phyloP scores from a whole-genome alignment of 2,113 vertebrate genomes.

The Maccullochella peelii region DNA sequence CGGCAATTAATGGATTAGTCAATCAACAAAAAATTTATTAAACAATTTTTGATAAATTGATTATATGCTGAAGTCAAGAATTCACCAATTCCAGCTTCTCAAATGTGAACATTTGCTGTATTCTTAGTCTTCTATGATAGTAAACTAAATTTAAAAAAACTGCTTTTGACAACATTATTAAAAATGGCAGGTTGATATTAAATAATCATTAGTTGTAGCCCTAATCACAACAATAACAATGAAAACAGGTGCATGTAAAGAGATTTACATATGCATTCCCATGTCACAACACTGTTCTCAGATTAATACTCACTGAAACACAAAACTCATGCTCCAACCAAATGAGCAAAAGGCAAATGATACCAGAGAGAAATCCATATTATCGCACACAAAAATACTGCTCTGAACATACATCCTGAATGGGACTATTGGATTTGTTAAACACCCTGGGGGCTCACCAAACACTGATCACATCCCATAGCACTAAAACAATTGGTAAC shows the following conservation, averaged over 20 bases:
- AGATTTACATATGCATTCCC: neutral
- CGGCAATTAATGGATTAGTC: neutral
- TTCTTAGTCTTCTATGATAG: neutral
- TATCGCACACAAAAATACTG: slow-evolving; percentile 25
- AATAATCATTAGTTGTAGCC: neutral
- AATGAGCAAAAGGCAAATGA: slow-evolving; percentile 29
- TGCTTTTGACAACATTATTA: neutral
- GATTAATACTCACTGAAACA: slow-evolving; percentile 8
- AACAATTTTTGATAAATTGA: neutral
- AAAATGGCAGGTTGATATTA: neutral
- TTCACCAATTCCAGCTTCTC: neutral
- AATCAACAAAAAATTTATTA: too few relatives aligned
- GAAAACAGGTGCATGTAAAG: neutral
- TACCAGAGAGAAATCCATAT: slow-evolving; percentile 43
- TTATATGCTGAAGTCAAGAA: too few relatives aligned
- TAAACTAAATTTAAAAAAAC: neutral
- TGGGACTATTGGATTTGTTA: slow-evolving; percentile 29
- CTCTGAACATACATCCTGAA: slow-evolving; percentile 36
- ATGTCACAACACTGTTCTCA: neutral
- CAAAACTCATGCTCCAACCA: slow-evolving; percentile 2
- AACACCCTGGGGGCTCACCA: slow-evolving; percentile 27
- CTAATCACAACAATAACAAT: neutral
- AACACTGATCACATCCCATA: slow-evolving; percentile 26
- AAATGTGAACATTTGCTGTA: too few relatives aligned
- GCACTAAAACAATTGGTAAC: slow-evolving; percentile 21